Evolutionary conservation across 2,888 invertebrate species (phyloP), one percentile per base, ranked within the genome.

Genomic region (Nomada fabriciana): DNA sequence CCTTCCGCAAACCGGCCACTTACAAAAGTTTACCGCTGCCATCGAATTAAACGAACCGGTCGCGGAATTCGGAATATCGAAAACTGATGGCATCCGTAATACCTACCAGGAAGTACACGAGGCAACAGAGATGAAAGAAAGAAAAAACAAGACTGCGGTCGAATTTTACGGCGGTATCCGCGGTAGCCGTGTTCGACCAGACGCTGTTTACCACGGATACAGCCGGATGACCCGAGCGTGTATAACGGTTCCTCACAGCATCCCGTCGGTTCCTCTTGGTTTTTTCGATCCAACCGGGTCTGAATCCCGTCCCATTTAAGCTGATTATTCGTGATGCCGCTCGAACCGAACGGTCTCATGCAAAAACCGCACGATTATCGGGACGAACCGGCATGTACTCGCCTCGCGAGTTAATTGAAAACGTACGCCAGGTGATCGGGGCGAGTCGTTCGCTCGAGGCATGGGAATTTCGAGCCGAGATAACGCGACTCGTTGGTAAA

Each of bases 221-320:
- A 60, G 59, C 68, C 86, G 86, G 82, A 85, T 87, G 87, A 86
- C 87, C 87, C 61, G 80, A 82, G 75, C 70, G 29, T 3, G 73
- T 36, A 60, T 87, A 87, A 87, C 87, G 87, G 87, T 87, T 83
- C 85, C 59, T 68, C 72, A 43, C 74, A 80, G 72, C 83, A 79
- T 87, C 86, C 76, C 61, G 81, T 74, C 79, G 76, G 85, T 80
- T 86, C 77, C 86, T 81, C 68, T 36, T 69, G 69, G 69, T 79
- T 87, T 87, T 87, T 86, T 79, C 80, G 75, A 71, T 63, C 84
- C 70, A 1, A 42, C 80, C 81, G 76, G 55, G 77, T 69, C 82
- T 50, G 61, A 72, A 86, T 79, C 71, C 74, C 23, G 73, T 75
- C 67, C 77, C 84, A 75, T 88, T 87, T 84, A 86, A 88, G 80